These are phyloP conservation scores for Hippoglossus hippoglossus DNA, from an alignment of 2,797 vertebrate species.

Conservation along the genomic window DNA sequence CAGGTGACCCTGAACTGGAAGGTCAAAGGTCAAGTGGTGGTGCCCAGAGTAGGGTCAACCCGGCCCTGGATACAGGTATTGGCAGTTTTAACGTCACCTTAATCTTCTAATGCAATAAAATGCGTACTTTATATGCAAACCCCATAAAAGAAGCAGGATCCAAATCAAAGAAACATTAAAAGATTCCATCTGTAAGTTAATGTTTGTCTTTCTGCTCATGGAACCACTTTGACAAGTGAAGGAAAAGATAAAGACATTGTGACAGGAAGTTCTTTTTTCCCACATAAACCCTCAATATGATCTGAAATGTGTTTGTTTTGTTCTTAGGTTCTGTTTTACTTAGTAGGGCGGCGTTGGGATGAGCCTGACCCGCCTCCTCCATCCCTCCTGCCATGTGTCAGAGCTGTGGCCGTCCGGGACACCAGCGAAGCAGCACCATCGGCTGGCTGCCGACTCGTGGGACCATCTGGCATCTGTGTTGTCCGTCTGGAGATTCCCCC, in stretches of 20 bases:
- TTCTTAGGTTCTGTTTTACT: constrained; percentile 90
- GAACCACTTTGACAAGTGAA: background rate
- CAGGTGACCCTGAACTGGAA: constrained; percentile 92
- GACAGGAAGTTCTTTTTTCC: no score
- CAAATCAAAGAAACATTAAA: background rate
- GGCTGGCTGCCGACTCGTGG: constrained; percentile 89
- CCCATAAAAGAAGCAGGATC: background rate
- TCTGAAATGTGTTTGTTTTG: background rate
- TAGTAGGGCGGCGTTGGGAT: constrained; percentile 91
- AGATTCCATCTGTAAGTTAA: background rate
- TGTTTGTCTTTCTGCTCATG: background rate
- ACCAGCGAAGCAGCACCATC: constrained; percentile 84
- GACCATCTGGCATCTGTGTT: constrained; percentile 92
- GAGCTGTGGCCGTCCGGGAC: constrained; percentile 89
- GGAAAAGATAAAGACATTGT: background rate
- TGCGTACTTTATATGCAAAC: background rate
- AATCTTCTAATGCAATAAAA: background rate
- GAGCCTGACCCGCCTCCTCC: constrained; percentile 72
- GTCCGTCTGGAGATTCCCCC: constrained; percentile 90
- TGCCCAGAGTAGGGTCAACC: constrained; percentile 87
- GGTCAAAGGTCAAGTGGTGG: constrained; percentile 91
- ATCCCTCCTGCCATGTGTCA: constrained; percentile 89
- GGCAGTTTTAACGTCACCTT: no score
- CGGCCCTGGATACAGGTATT: constrained; percentile 89
- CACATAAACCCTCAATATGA: no score